Evolutionary conservation across 2,113 vertebrate species (phyloP).

Genomic region (Dryoscopus gambensis): DNA sequence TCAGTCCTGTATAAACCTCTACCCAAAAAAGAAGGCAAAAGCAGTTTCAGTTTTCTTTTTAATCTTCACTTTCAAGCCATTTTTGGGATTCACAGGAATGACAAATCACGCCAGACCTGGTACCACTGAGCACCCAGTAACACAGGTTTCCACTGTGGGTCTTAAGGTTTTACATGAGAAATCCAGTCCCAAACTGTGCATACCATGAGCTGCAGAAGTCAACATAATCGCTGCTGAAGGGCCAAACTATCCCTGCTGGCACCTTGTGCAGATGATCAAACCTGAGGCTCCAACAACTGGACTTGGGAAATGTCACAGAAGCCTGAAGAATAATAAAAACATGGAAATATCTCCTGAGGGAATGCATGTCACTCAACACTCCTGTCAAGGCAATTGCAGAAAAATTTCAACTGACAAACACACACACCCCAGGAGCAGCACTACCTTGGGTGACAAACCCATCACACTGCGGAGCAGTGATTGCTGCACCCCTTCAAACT

Average conservation of each 20-base stretch:
- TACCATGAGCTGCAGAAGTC: neutral
- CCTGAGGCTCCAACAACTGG: neutral
- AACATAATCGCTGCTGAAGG: neutral
- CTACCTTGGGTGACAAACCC: neutral
- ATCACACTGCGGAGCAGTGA: neutral
- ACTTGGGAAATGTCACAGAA: neutral
- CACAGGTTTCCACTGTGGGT: neutral
- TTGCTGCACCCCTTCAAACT: neutral
- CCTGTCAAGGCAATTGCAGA: conserved; percentile 1
- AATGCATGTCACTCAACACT: neutral
- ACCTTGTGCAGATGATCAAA: neutral
- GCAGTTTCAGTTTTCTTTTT: neutral
- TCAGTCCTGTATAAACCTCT: neutral
- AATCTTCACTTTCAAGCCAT: neutral
- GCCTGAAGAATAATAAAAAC: conserved; percentile 1
- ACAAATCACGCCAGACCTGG: neutral
- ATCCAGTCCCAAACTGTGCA: neutral
- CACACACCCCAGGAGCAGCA: neutral
- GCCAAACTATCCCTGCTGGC: neutral
- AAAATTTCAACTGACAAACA: neutral
- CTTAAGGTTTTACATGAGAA: neutral
- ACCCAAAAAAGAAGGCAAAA: neutral
- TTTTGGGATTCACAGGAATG: neutral
- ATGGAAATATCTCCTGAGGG: neutral
- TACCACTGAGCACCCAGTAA: neutral